Evolutionary conservation across 2,797 vertebrate species (phyloP).

Genomic region (Eurystomus glaucurus): DNA sequence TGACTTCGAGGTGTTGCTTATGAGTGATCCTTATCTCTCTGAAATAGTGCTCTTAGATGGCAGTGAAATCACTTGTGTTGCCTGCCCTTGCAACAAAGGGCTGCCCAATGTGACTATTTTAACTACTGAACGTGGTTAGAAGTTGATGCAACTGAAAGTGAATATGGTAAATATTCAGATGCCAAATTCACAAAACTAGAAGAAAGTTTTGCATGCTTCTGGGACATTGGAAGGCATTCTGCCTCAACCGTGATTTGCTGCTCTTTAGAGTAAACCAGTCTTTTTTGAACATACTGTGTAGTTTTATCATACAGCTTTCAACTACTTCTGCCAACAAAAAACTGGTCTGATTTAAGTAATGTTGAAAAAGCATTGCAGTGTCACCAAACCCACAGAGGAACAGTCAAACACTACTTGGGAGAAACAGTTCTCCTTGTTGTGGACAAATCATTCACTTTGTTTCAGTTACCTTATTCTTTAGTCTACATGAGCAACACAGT

Average conservation of each 20-base stretch:
- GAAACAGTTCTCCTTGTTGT: background rate
- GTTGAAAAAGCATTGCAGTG: background rate
- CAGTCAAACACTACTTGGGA: background rate
- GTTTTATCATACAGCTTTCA: background rate
- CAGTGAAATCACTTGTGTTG: background rate
- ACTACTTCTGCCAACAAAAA: rapidly evolving
- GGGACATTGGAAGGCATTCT: background rate
- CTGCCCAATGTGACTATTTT: background rate
- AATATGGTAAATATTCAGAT: background rate
- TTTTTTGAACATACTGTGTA: background rate
- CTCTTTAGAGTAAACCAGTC: background rate
- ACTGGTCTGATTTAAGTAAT: background rate
- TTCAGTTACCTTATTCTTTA: background rate
- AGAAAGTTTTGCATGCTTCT: background rate
- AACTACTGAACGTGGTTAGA: background rate
- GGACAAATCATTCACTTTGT: background rate
- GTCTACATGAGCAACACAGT: background rate
- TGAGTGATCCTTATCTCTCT: background rate
- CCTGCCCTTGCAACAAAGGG: background rate
- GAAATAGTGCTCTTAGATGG: background rate
- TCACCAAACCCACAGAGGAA: background rate
- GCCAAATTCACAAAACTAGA: background rate
- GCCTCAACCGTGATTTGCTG: background rate
- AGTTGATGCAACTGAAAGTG: background rate
- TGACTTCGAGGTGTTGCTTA: background rate